Base-by-base conservation (phyloP, 2,888 invertebrate genomes). In the Calliopum simillimum region DNA sequence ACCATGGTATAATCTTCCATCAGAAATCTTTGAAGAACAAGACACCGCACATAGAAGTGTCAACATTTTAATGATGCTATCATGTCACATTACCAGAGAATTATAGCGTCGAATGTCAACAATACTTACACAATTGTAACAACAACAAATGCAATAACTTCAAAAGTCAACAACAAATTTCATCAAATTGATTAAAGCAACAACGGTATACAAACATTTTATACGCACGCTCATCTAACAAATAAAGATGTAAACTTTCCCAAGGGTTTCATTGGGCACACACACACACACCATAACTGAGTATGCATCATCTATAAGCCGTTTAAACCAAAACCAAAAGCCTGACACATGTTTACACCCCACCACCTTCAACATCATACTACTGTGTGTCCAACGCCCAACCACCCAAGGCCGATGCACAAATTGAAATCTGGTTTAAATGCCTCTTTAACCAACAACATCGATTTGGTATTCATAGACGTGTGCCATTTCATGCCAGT, bases 381-480 rank as follows among this genome's bases (percentile, higher is more conserved):
- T 49, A 46, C 55, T 43, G 46, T 61, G 69, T 63, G 59, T 61
- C 59, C 64, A 53, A 14, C 3, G 21, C 25, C 3, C 21, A 33
- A 33, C 13, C 19, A 19, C 53, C 21, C 19, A 44, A 13, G 4
- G 47, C 11, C 33, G 33, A 33, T 33, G 33, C 78, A 81, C 82
- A 82, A 84, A 83, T 82, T 82, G 81, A 84, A 82, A 83, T 82
- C 80, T 76, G 73, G 69, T 73, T 69, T 74, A 73, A 59, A 67
- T 19, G 67, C 49, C 51, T 67, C 16, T 59, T 58, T 49, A 67
- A 64, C 64, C 51, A 64, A 67, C 51, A 64, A 67, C 58, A 67
- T 67, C 66, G 67, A 67, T 67, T 58, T 33, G 14, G 41, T 67
- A 67, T 67, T 67, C 67, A 67, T 67, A 59, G 21, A 47, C 59